A percentile compares a stretch with the other conserved stretches of the same genome.
Evolutionary conservation across 2,888 invertebrate genomes (phyloP).

Genomic region (Pharmacophagus antenor): DNA sequence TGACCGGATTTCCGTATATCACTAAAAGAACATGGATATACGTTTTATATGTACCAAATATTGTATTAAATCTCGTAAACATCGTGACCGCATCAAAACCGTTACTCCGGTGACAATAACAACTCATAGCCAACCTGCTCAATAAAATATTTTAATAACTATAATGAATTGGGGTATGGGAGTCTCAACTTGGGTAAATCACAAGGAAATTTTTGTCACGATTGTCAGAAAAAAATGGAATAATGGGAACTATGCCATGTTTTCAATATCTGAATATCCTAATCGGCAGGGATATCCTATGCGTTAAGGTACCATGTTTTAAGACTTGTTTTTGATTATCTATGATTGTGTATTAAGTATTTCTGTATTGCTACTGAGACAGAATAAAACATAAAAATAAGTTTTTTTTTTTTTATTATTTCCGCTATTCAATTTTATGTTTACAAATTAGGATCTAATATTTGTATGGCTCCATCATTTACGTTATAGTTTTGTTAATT

Average conservation of each 20-base stretch:
- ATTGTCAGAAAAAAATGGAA: slow-evolving; percentile 58
- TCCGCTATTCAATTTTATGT: too few relatives aligned
- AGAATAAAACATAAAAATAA: too few relatives aligned
- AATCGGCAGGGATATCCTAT: slow-evolving; percentile 57
- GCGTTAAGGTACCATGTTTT: slow-evolving; percentile 43
- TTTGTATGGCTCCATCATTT: too few relatives aligned
- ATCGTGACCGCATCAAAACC: background rate
- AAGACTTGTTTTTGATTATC: slow-evolving; percentile 11
- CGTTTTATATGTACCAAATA: too few relatives aligned
- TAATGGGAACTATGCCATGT: slow-evolving; percentile 60
- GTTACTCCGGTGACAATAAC: background rate
- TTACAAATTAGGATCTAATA: too few relatives aligned
- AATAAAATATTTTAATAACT: slow-evolving; percentile 44
- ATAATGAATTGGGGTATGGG: slow-evolving; percentile 72
- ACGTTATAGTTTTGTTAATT: too few relatives aligned
- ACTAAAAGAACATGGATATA: background rate
- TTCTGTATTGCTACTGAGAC: too few relatives aligned
- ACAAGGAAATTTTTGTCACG: slow-evolving; percentile 76
- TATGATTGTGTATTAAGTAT: background rate
- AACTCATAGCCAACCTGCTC: background rate
- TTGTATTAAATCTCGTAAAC: background rate
- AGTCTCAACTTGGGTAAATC: slow-evolving; percentile 69
- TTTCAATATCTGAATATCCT: slow-evolving; percentile 61
- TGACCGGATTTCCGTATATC: background rate
- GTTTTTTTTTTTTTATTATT: too few relatives aligned